Conservation (phyloP, 30 jellyfish, hydroid and myxozoan species). For the Morbakka virulenta region DNA sequence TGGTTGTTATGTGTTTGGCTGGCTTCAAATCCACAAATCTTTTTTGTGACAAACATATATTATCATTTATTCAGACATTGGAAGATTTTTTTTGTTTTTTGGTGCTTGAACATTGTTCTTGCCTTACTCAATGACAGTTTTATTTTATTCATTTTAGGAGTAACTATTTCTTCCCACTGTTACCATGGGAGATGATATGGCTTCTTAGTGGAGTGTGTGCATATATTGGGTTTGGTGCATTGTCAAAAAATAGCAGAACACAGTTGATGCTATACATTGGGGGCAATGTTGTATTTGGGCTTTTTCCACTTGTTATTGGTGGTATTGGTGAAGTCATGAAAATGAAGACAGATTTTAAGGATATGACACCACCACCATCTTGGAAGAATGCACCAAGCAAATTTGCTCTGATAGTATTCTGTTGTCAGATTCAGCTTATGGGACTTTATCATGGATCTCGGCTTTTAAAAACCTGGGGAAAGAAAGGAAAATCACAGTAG, state of each 20-base stretch:
- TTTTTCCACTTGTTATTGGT: slow-evolving; percentile 68
- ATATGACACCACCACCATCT: slow-evolving; percentile 45
- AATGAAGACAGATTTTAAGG: slow-evolving; percentile 34
- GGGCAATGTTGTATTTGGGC: slow-evolving; percentile 75
- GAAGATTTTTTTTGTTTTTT: too few species aligned
- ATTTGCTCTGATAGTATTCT: slow-evolving; percentile 71
- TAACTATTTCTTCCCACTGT: slow-evolving; percentile 55
- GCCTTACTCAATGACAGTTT: too few species aligned
- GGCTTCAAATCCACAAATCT: too few species aligned
- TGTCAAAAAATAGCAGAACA: slow-evolving; percentile 55
- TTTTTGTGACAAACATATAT: too few species aligned
- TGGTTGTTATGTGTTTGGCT: too few species aligned
- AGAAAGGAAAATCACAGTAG: slow-evolving; percentile 30
- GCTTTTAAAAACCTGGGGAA: slow-evolving; percentile 60
- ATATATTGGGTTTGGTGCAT: slow-evolving; percentile 59
- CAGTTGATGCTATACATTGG: slow-evolving; percentile 49
- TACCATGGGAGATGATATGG: slow-evolving; percentile 83
- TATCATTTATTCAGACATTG: too few species aligned
- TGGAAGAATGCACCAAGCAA: slow-evolving; percentile 89
- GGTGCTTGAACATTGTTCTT: too few species aligned
- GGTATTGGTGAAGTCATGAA: slow-evolving; percentile 17
- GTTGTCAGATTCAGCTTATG: slow-evolving; percentile 70
- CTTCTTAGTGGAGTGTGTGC: slow-evolving; percentile 81
- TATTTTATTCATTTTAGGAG: slow-evolving; percentile 41
- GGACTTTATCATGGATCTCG: slow-evolving; percentile 63